These are phyloP conservation scores for Diceros bicornis DNA, from an alignment of 2,797 vertebrate species.

Conservation along the genomic window DNA sequence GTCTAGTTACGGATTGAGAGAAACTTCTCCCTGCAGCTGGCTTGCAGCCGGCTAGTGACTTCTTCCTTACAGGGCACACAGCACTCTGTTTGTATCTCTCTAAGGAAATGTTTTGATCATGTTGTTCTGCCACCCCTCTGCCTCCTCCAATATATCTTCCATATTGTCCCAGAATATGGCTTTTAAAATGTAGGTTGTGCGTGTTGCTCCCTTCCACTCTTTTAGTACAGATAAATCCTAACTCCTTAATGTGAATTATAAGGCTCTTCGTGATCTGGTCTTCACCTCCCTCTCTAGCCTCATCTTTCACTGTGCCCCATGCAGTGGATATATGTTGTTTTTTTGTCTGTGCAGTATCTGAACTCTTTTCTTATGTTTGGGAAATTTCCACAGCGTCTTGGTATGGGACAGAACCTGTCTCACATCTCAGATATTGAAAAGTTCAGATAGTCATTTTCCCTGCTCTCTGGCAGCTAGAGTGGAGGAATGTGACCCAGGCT, in stretches of 20 bases:
- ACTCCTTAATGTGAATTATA: background rate
- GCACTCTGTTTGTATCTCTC: background rate
- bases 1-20: background rate
- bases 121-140: background rate
- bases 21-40: background rate
- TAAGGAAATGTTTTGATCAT: background rate
- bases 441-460: slow-evolving; percentile 14
- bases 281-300: background rate
- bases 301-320: background rate
- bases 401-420: background rate
- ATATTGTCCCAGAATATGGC: background rate
- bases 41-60: background rate
- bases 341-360: background rate
- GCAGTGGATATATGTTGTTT: background rate
- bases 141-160: background rate
- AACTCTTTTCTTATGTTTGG: background rate
- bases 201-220: background rate
- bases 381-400: background rate
- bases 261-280: background rate
- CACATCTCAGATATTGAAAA: background rate
- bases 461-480: background rate
- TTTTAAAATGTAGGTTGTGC: background rate
- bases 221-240: background rate
- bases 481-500: background rate
- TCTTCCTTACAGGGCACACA: background rate